Percentiles rank a stretch among this genome's conserved stretches.
phyloP scores from a whole-genome alignment of 2,113 vertebrate genomes.

The Psettodes erumei region DNA sequence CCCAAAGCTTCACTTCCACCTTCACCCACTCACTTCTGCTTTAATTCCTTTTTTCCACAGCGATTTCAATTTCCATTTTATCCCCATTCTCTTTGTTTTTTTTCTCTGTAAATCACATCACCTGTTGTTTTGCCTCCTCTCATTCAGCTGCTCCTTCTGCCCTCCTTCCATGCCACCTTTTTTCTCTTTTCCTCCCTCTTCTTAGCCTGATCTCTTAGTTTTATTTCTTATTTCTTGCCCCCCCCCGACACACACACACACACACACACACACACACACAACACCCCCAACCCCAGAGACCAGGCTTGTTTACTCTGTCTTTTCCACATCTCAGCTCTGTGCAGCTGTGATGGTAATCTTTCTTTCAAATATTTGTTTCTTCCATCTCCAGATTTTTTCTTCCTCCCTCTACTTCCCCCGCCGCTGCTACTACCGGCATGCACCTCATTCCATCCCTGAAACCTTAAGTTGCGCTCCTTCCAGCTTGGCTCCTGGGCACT shows the following conservation, averaged over 20 bases:
- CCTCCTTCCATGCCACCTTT: slow-evolving; percentile 25
- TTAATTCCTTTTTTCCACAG: slow-evolving; percentile 24
- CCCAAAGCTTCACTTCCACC: slow-evolving; percentile 23
- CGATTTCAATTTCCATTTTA: slow-evolving; percentile 63
- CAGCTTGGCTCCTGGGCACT: slow-evolving; percentile 59
- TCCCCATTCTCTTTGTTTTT: slow-evolving; percentile 21
- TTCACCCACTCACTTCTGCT: slow-evolving; percentile 38
- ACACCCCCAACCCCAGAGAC: slow-evolving; percentile 74
- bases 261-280: slow-evolving; percentile 28
- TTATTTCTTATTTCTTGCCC: slow-evolving; percentile 14
- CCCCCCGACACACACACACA: slow-evolving; percentile 26
- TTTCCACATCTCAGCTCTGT: slow-evolving; percentile 75
- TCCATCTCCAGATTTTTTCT: slow-evolving; percentile 65
- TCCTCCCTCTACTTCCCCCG: not conserved
- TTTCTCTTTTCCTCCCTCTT: slow-evolving; percentile 1
- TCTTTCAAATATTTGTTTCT: slow-evolving; percentile 85
- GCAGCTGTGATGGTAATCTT: slow-evolving; percentile 80
- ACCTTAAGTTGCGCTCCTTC: slow-evolving; percentile 70
- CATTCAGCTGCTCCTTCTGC: slow-evolving; percentile 33
- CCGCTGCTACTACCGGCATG: slow-evolving; percentile 17
- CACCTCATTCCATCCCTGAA: slow-evolving; percentile 66
- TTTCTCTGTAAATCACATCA: slow-evolving; percentile 26
- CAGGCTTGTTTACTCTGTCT: slow-evolving; percentile 80
- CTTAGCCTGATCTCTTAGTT: slow-evolving; percentile 37
- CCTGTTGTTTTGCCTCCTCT: slow-evolving; percentile 43